Evolutionary conservation across 1,140 invertebrate genomes (phyloP), one percentile per base, ranked within the genome.

Genomic region (Drosophila sproati): DNA sequence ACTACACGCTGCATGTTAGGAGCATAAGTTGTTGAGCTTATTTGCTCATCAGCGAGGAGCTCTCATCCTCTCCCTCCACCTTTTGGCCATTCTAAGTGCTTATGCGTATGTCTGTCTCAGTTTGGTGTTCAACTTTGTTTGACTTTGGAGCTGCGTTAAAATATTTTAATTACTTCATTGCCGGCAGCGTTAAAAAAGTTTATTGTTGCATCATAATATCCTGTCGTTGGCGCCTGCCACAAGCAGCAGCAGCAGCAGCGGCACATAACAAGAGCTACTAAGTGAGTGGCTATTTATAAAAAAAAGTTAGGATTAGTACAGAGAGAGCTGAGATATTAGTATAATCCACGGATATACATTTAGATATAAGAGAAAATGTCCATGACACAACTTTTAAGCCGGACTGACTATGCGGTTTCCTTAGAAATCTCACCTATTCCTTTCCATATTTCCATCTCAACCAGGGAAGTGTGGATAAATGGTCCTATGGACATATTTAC

Each of bases 141-240:
- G 69, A 75, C 67, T 70, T 77, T 77, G 61, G 37, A 55, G 60
- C 54, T 64, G 69, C 56, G 55, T 73, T 73, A 77, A 77, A 77
- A 77, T 73, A 77, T 77, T 77, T 77, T 77, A 77, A 77, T 77
- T 73, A 77, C 74, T 72, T 77, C 70, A 67, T 67, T 73, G 74
- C 74, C 61, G 62, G n/a, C 48, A 50, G 74, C 74, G 73, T 77
- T 77, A 77, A 73, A 72, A 69, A 77, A 77, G 74, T 77, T 77
- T 77, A 77, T 67, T 77, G 74, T 73, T 77, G 55, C 74, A 77
- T 73, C 62, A 77, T 76, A 66, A 66, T 60, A 72, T 67, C 31
- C 62, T 60, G 61, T 52, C 57, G 35, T 62, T 66, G 60, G 43
- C 52, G 57, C 32, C 52, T 71, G 67, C 60, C 67, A 75, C 12